These are phyloP conservation scores for Urechis unicinctus DNA, from an alignment of 2,888 invertebrate species.

Conservation along the genomic window DNA sequence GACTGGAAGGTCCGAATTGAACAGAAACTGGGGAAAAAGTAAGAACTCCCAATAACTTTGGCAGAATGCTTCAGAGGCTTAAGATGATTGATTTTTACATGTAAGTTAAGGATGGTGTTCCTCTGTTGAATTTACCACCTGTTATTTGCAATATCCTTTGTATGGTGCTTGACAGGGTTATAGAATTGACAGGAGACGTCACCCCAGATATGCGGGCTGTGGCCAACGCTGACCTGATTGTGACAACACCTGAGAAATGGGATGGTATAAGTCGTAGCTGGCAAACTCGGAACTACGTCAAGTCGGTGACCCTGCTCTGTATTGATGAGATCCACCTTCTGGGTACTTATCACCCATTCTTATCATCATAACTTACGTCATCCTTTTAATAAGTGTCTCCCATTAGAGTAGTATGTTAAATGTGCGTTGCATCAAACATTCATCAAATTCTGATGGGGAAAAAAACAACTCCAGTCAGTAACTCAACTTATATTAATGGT, in stretches of 20 bases:
- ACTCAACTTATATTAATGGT: no score
- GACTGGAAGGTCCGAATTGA: constrained; percentile 68
- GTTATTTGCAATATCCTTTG: no score
- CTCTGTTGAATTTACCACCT: no score
- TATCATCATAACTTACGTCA: no score
- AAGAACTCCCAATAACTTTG: no score
- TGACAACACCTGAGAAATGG: constrained; percentile 99
- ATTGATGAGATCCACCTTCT: constrained; percentile 98
- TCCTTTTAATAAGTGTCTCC: no score
- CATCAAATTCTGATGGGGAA: no score
- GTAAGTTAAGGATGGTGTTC: no score
- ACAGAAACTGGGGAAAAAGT: constrained; percentile 55
- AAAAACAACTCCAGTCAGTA: no score
- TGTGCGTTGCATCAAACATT: no score
- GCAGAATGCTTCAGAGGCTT: neutral
- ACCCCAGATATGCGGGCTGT: constrained; percentile 82
- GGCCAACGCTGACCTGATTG: constrained; percentile 78
- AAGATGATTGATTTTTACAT: neutral
- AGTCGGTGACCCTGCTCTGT: constrained; percentile 78
- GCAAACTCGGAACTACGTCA: constrained; percentile 92
- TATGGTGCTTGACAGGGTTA: constrained; percentile 61
- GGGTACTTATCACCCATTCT: no score
- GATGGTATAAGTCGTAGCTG: constrained; percentile 97
- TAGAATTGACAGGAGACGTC: constrained; percentile 92
- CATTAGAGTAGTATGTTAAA: no score